phyloP scores from a whole-genome alignment of 2,113 vertebrate species.

The Sebastes fasciatus region DNA sequence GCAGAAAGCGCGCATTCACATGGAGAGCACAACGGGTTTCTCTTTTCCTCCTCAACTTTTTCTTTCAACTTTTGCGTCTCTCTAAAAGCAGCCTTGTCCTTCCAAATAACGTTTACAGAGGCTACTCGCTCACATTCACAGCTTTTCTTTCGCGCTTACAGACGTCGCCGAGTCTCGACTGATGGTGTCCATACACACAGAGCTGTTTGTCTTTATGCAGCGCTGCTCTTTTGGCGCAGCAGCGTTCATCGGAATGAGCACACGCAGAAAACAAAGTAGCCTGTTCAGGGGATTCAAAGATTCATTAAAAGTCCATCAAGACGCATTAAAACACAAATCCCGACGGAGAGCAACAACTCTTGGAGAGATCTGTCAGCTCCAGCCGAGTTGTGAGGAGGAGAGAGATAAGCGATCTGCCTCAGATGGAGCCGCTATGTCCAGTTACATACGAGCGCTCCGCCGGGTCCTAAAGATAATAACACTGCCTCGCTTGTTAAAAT shows the following conservation, averaged over 20 bases:
- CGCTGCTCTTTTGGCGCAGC: conserved; percentile 54
- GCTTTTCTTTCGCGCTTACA: not conserved
- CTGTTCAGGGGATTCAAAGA: conserved; percentile 16
- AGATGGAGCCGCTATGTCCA: conserved; percentile 83
- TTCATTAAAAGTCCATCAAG: conserved; percentile 44
- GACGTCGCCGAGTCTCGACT: not conserved
- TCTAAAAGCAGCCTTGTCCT: not conserved
- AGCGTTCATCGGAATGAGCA: conserved; percentile 51
- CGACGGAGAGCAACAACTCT: conserved; percentile 10
- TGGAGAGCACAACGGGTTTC: not conserved
- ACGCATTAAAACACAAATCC: conserved; percentile 35
- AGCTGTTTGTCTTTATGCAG: conserved; percentile 55
- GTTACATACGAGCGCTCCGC: conserved; percentile 85
- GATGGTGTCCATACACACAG: conserved; percentile 3
- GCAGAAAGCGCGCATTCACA: conserved; percentile 27
- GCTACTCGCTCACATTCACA: not conserved
- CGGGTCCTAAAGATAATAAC: conserved; percentile 89
- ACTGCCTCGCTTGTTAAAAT: conserved; percentile 9
- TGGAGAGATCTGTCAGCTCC: conserved; percentile 31
- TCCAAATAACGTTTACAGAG: not conserved
- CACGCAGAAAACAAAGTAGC: conserved; percentile 29
- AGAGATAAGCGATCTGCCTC: conserved; percentile 83
- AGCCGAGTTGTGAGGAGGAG: conserved; percentile 57
- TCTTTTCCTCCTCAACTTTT: conserved; percentile 56
- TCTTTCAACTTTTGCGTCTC: conserved; percentile 45